phyloP scores from a whole-genome alignment of 2,888 invertebrate genomes.

The Eristalinus aeneus region DNA sequence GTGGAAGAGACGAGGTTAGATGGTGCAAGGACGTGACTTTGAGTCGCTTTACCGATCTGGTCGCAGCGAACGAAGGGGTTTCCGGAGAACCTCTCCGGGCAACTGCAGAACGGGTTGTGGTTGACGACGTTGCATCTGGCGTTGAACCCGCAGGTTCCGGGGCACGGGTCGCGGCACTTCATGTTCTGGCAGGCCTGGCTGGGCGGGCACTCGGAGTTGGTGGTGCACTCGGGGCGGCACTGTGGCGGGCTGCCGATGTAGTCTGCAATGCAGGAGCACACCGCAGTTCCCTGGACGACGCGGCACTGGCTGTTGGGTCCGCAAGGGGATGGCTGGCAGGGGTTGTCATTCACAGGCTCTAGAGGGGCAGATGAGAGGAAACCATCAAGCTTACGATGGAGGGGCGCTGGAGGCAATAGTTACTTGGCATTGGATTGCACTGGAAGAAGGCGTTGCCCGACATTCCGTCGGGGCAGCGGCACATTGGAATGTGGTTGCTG shows the following conservation, averaged over 20 bases:
- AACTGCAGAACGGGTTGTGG: conserved; percentile 87
- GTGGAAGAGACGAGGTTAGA: neutral
- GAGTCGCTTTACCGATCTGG: conserved; percentile 77
- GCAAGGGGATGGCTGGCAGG: conserved; percentile 87
- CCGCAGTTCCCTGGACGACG: conserved; percentile 84
- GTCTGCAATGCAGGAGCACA: conserved; percentile 85
- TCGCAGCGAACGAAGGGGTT: conserved; percentile 85
- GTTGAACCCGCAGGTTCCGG: conserved; percentile 87
- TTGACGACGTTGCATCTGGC: conserved; percentile 88
- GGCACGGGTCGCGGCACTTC: conserved; percentile 88
- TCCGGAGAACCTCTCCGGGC: conserved; percentile 85
- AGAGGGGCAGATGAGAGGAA: conserved; percentile 67
- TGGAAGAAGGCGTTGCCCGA: conserved; percentile 90
- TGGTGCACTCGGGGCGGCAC: conserved; percentile 87
- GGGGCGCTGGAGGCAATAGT: neutral
- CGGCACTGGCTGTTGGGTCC: conserved; percentile 87
- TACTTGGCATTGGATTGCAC: conserved; percentile 81
- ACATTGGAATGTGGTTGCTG: conserved; percentile 89
- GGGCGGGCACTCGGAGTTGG: conserved; percentile 86
- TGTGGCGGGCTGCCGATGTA: conserved; percentile 87
- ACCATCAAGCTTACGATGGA: neutral
- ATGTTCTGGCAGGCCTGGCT: conserved; percentile 86
- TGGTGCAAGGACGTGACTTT: too few relatives aligned
- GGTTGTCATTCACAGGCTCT: conserved; percentile 82
- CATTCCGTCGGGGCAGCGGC: conserved; percentile 88